These are phyloP conservation scores for Atta colombica DNA, from an alignment of 1,140 invertebrate genomes.

Conservation along the genomic window DNA sequence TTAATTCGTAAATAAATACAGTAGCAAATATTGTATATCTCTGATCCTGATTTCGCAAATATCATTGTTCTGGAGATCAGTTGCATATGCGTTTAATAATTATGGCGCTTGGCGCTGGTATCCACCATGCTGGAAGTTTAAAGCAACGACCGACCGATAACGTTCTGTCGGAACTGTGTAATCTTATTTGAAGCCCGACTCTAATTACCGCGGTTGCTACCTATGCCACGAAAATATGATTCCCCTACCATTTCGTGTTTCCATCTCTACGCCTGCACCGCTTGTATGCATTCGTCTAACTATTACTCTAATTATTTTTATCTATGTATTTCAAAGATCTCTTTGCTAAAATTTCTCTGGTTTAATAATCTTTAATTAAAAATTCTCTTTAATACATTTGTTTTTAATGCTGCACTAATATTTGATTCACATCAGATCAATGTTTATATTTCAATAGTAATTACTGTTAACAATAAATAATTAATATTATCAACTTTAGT, in stretches of 20 bases:
- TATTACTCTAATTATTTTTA: conserved; percentile 56
- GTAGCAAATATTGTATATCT: not conserved
- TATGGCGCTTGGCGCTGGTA: conserved; percentile 40
- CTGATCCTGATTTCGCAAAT: conserved; percentile 38
- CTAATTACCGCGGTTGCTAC: conserved; percentile 66
- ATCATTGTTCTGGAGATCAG: conserved; percentile 57
- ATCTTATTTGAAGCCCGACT: conserved; percentile 67
- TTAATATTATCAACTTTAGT: not conserved
- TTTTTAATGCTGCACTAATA: not conserved
- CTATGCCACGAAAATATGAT: conserved; percentile 65
- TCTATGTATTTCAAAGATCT: conserved; percentile 8
- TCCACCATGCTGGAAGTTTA: conserved; percentile 45
- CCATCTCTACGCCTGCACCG: not conserved
- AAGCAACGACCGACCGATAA: conserved; percentile 62
- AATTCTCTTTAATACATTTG: not conserved
- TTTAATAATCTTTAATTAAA: not conserved
- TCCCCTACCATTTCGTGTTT: conserved; percentile 42
- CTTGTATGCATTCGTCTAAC: conserved; percentile 25
- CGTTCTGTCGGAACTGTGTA: conserved; percentile 60
- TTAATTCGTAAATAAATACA: conserved; percentile 19
- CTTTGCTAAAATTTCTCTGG: not conserved
- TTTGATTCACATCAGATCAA: not conserved
- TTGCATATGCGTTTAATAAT: conserved; percentile 61
- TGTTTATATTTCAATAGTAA: conserved; percentile 5
- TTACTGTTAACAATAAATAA: not conserved